Conservation (phyloP, 2,888 invertebrate genomes). For the Cantharis flavilabris region DNA sequence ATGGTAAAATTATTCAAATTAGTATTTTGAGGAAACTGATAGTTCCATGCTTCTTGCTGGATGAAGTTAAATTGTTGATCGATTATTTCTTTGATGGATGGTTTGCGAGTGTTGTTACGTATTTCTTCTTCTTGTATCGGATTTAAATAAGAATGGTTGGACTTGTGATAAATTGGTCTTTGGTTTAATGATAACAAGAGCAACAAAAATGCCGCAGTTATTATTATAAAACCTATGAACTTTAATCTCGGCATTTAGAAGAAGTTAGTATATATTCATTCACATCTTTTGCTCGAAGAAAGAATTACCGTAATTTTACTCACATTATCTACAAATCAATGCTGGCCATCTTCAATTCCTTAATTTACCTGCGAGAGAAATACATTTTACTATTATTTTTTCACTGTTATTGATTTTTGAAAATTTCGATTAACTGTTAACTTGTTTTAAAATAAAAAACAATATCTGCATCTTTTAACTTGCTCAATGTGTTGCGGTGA, state of each 20-base stretch:
- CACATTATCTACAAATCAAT: background rate
- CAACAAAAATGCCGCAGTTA: slow-evolving; percentile 20
- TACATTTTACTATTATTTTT: background rate
- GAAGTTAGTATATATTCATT: background rate
- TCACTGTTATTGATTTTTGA: background rate
- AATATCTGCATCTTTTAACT: background rate
- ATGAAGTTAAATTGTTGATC: slow-evolving; percentile 61
- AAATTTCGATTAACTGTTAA: background rate
- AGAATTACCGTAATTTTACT: background rate
- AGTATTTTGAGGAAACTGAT: slow-evolving; percentile 64
- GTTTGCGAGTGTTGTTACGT: slow-evolving; percentile 26
- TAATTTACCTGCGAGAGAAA: background rate
- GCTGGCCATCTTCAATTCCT: background rate
- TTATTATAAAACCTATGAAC: slow-evolving; percentile 23
- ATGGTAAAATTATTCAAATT: slow-evolving; percentile 70
- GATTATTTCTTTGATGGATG: slow-evolving; percentile 62
- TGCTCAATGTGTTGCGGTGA: background rate
- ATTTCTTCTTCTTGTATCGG: slow-evolving; percentile 28
- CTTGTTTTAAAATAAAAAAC: background rate
- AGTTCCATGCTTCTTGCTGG: slow-evolving; percentile 63
- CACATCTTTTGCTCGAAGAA: background rate
- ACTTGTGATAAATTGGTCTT: slow-evolving; percentile 31
- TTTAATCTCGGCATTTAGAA: slow-evolving; percentile 29
- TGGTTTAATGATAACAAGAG: slow-evolving; percentile 27
- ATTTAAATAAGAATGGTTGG: slow-evolving; percentile 32